Evolutionary conservation across 1,140 invertebrate species (phyloP).

Genomic region (Holotrichia oblita): DNA sequence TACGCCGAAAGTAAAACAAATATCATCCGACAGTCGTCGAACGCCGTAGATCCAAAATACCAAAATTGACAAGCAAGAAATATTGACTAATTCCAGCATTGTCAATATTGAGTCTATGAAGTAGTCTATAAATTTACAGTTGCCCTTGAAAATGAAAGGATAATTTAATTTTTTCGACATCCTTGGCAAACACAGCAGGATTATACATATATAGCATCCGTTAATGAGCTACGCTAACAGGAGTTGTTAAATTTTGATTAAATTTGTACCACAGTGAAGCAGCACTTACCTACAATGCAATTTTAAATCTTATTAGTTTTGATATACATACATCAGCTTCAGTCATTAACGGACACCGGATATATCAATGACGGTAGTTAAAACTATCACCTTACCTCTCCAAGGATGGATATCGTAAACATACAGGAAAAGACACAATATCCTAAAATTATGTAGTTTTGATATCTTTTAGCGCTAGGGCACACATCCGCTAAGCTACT

Average conservation of each 20-base stretch:
- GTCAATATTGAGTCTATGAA: neutral
- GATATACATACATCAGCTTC: too few species aligned
- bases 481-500: constrained; percentile 9
- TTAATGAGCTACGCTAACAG: too few species aligned
- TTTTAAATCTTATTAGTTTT: too few species aligned
- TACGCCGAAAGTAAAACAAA: constrained; percentile 31
- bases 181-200: too few species aligned
- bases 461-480: constrained; percentile 3
- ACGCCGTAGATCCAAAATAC: constrained; percentile 40
- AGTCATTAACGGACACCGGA: too few species aligned
- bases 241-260: too few species aligned
- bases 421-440: neutral
- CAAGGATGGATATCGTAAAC: neutral
- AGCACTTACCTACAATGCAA: too few species aligned
- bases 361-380: too few species aligned
- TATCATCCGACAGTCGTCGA: constrained; percentile 34
- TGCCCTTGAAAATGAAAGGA: neutral
- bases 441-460: neutral
- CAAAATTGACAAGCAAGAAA: constrained; percentile 9
- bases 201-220: too few species aligned
- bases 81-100: constrained; percentile 27
- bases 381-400: neutral
- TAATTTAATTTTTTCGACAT: neutral
- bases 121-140: neutral
- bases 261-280: too few species aligned